Evolutionary conservation across 2,113 vertebrate genomes (phyloP), one percentile per base, ranked within the genome.

Genomic region (Tamias sibiricus): DNA sequence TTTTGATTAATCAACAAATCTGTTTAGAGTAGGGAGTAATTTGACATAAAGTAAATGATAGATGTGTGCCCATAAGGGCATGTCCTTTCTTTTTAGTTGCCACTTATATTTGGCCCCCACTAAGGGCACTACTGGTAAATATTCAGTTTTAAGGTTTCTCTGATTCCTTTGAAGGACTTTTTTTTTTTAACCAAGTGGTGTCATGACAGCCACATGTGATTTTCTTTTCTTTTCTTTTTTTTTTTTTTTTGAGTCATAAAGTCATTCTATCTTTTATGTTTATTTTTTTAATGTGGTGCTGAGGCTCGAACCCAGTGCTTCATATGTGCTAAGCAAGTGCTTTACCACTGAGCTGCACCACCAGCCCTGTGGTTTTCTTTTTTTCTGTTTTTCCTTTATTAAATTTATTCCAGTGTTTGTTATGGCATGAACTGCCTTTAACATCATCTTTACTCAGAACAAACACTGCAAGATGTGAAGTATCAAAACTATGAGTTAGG

Each of bases 11-110:
- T 90, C 13, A 77, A 66, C 24, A 71, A 35, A 94, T 93, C 59
- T 84, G 9, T 97, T 93, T 85, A 94, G n/a, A 85, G 42, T 93
- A 76, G 47, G 37, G 75, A 91, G 14, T 81, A 88, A 94, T 92
- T 90, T 83, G 59, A 49, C 40, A 42, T 52, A 87, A 93, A 94
- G 57, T 24, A 90, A 84, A 88, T 93, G 35, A 84, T 40, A 91
- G 40, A 44, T 84, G 30, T 84, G 40, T 82, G 59, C 69, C 24
- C n/a, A 52, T 3, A 81, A 54, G 28, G 52, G 40, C 66, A 68
- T 74, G 2, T 12, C 54, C 24, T 42, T 89, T 52, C 47, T 91
- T 87, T 74, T 77, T 35, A 85, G 52, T 83, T 77, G 35, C 59
- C 69, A 82, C 35, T 88, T 90, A 49, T 77, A 68, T 81, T 79